Evolutionary conservation across 2,797 vertebrate species (phyloP).

Genomic region (Jordanella pulchra): DNA sequence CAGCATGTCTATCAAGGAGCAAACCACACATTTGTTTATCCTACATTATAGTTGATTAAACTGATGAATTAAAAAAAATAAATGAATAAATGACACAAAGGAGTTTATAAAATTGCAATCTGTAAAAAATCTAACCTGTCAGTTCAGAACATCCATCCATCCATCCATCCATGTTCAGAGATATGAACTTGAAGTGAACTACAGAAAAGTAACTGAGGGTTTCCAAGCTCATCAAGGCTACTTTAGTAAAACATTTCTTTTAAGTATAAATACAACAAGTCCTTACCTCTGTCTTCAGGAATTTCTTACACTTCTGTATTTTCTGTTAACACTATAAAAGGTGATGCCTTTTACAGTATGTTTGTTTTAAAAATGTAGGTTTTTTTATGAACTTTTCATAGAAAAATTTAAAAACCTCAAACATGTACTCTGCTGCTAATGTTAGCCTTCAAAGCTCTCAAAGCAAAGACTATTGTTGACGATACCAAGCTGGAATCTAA

Average conservation of each 20-base stretch:
- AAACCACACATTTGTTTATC: not conserved
- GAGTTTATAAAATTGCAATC: not conserved
- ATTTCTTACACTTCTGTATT: slow-evolving; percentile 9
- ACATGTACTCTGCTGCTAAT: slow-evolving; percentile 59
- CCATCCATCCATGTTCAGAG: slow-evolving; percentile 1
- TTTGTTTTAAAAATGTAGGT: slow-evolving; percentile 14
- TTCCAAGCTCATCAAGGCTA: slow-evolving; percentile 16
- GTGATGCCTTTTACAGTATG: slow-evolving; percentile 27
- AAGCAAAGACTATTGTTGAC: slow-evolving; percentile 69
- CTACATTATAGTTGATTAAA: not conserved
- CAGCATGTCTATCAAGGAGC: not conserved
- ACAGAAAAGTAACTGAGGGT: slow-evolving; percentile 15
- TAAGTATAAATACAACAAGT: slow-evolving; percentile 10
- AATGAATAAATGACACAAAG: not conserved
- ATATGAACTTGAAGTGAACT: slow-evolving; percentile 20
- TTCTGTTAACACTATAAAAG: slow-evolving; percentile 23
- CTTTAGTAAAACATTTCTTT: slow-evolving; percentile 25
- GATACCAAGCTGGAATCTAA: slow-evolving; percentile 75
- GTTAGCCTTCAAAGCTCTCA: slow-evolving; percentile 69
- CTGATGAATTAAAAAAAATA: not conserved
- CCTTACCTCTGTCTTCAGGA: slow-evolving; percentile 7
- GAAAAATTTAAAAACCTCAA: slow-evolving; percentile 69
- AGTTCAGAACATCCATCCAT: not conserved
- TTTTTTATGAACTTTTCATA: slow-evolving; percentile 45
- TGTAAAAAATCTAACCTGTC: not conserved